phyloP scores from a whole-genome alignment of 2,797 vertebrate species.

The Chelidonichthys spinosus region DNA sequence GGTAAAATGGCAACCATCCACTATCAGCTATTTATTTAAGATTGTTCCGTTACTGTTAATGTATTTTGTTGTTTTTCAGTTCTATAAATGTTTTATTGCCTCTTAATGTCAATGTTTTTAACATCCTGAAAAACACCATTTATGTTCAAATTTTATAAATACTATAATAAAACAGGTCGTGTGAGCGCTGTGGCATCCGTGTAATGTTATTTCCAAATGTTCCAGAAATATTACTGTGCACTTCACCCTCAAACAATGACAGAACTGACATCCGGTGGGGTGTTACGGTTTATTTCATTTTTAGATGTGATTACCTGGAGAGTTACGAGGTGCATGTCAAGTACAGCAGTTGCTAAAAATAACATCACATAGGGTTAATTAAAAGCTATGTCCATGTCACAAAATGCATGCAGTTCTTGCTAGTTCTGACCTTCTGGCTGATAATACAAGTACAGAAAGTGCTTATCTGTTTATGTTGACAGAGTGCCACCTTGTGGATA shows the following conservation, averaged over 20 bases:
- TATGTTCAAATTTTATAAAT: background rate
- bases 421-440: constrained; percentile 12
- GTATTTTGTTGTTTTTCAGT: background rate
- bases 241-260: constrained; percentile 16
- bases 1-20: too few species aligned
- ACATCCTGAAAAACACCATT: background rate
- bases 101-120: background rate
- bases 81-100: background rate
- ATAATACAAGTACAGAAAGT: background rate
- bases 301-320: constrained; percentile 41
- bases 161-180: background rate
- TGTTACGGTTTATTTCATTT: constrained; percentile 72
- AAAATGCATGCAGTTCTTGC: constrained; percentile 55
- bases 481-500: constrained; percentile 72
- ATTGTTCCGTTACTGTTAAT: background rate
- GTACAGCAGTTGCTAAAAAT: constrained; percentile 41
- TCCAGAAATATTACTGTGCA: background rate
- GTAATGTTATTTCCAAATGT: background rate
- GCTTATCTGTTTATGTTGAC: constrained; percentile 28
- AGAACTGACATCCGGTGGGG: constrained; percentile 17
- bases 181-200: background rate
- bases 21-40: background rate
- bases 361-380: constrained; percentile 37
- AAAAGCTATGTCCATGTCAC: constrained; percentile 45
- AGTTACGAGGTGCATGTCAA: constrained; percentile 48